phyloP scores from a whole-genome alignment of 2,888 invertebrate genomes.

The Scaptomyza polygonia region DNA sequence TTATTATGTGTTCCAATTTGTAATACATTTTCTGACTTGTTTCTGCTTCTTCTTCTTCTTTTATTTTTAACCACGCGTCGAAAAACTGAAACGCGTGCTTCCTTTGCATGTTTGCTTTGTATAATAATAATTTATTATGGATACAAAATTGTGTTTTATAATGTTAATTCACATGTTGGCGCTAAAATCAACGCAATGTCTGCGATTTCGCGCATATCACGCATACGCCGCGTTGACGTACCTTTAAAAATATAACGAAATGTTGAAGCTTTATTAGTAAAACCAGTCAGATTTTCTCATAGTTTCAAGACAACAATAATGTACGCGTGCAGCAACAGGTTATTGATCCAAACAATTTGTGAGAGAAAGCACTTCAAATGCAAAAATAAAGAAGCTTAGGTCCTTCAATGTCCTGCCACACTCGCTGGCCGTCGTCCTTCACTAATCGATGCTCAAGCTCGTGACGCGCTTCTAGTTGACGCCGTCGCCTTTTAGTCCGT shows the following conservation, averaged over 20 bases:
- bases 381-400: slow-evolving; percentile 32
- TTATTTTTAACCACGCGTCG: slow-evolving; percentile 13
- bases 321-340: slow-evolving; percentile 55
- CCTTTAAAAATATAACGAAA: not conserved
- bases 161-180: slow-evolving; percentile 50
- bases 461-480: slow-evolving; percentile 57
- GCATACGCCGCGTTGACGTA: slow-evolving; percentile 42
- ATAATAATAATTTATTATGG: slow-evolving; percentile 25
- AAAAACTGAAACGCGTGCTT: slow-evolving; percentile 33
- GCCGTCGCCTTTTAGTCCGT: too few species aligned
- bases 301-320: slow-evolving; percentile 32
- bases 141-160: slow-evolving; percentile 12
- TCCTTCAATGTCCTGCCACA: slow-evolving; percentile 19
- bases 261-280: slow-evolving; percentile 1
- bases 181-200: slow-evolving; percentile 47
- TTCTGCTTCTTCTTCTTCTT: not conserved
- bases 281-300: too few species aligned
- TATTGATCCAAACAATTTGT: slow-evolving; percentile 66
- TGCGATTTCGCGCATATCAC: slow-evolving; percentile 34
- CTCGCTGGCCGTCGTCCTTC: slow-evolving; percentile 41
- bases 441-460: slow-evolving; percentile 69
- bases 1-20: slow-evolving; percentile 29
- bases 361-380: slow-evolving; percentile 45
- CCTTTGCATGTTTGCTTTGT: slow-evolving; percentile 6
- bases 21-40: not conserved